phyloP scores from a whole-genome alignment of 1,140 invertebrate genomes.

The Euura saliciscinereae region DNA sequence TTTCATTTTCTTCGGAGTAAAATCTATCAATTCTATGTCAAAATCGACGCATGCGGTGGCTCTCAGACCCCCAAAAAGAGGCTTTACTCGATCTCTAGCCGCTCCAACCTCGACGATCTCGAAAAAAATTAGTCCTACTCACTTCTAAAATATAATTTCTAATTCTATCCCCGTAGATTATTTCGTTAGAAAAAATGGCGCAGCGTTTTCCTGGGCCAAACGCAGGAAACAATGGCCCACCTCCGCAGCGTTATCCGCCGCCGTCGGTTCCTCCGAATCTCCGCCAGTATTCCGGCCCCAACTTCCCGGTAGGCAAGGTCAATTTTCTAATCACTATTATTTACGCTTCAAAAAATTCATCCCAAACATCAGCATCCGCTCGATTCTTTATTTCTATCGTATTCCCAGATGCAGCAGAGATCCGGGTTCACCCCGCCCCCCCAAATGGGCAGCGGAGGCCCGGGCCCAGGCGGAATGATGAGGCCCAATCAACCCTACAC shows the following conservation, averaged over 20 bases:
- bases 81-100: too few relatives aligned
- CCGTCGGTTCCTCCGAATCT: constrained; percentile 64
- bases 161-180: too few relatives aligned
- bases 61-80: too few relatives aligned
- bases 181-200: constrained; percentile 68
- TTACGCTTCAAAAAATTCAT: too few relatives aligned
- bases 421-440: constrained; percentile 63
- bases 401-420: constrained; percentile 57
- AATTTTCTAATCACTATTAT: constrained; percentile 40
- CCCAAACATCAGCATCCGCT: constrained; percentile 2
- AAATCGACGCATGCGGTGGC: too few relatives aligned
- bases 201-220: constrained; percentile 66
- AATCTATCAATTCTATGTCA: too few relatives aligned
- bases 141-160: too few relatives aligned
- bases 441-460: constrained; percentile 55
- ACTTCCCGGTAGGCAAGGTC: constrained; percentile 63
- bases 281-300: constrained; percentile 66
- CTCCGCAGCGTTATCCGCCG: constrained; percentile 65
- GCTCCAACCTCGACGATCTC: too few relatives aligned
- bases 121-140: too few relatives aligned
- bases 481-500: constrained; percentile 63
- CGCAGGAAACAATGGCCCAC: constrained; percentile 62
- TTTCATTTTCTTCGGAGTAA: too few relatives aligned
- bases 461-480: constrained; percentile 65
- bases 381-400: constrained; percentile 13